Evolutionary conservation across 2,888 invertebrate species (phyloP), one percentile per base, ranked within the genome.

Genomic region (Tinea pellionella): DNA sequence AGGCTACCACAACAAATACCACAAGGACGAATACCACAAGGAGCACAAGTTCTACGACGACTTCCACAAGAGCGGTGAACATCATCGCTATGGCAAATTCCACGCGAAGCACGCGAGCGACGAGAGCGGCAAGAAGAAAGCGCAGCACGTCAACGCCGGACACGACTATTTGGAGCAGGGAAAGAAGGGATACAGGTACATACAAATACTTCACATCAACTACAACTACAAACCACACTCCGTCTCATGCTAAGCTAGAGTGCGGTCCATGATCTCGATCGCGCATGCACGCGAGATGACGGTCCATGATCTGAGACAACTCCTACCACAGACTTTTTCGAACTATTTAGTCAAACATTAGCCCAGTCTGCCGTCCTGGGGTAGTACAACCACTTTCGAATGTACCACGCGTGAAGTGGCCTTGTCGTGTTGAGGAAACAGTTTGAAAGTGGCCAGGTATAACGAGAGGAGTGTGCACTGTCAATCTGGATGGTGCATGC

Each of bases 31-130:
- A 73, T 93, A 91, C 77, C 91, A 92, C 72, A 93, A 92, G 68
- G 93, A 93, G 69, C 93, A 93, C 77, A 93, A 92, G 72, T 92
- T 93, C 85, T 93, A 93, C 78, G 93, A 93, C 66, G 92, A 92
- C 74, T 89, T 84, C 74, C 92, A 93, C 76, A 92, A 92, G 73
- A 90, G 90, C 60, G 93, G 93, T 0, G 90, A 92, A 63, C 92
- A 92, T 71, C 89, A 89, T 67, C 91, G 92, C 63, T 90, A 89
- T 70, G 93, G 92, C 16, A 89, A 91, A 67, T 90, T 90, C 77
- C 89, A 92, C 67, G 90, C 89, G 2, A 90, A 92, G 63, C 91
- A 92, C 70, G 89, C 89, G 24, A 89, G 88, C 68, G 88, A 92
- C 66, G 89, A 90, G 67, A 90, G 90, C 60, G 89, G 88, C 0